phyloP scores from a whole-genome alignment of 1,140 invertebrate species.

The Temnothorax curvispinosus region DNA sequence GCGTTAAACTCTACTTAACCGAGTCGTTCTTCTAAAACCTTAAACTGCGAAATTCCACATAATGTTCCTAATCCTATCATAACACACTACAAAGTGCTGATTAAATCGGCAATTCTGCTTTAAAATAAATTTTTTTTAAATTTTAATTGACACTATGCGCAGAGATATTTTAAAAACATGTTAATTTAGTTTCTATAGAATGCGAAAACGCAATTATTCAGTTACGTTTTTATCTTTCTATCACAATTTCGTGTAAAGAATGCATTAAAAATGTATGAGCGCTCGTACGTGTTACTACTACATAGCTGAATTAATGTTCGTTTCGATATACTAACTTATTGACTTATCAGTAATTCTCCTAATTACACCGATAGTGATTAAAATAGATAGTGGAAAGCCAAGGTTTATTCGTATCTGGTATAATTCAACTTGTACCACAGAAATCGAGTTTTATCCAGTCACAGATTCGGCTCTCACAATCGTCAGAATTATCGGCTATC shows the following conservation, averaged over 20 bases:
- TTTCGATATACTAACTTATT: neutral
- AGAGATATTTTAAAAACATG: neutral
- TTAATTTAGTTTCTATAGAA: neutral
- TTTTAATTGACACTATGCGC: neutral
- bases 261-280: neutral
- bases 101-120: neutral
- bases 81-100: neutral
- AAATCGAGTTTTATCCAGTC: neutral
- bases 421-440: neutral
- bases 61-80: neutral
- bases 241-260: neutral
- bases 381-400: neutral
- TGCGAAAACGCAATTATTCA: neutral
- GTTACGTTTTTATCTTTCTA: neutral
- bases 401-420: neutral
- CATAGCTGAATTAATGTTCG: neutral
- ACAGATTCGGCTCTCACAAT: neutral
- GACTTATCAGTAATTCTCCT: neutral
- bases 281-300: neutral
- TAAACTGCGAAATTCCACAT: neutral
- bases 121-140: neutral
- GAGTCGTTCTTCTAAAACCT: neutral
- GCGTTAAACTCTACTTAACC: constrained; percentile 27
- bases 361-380: neutral
- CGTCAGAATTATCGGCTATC: constrained; percentile 22